phyloP scores from a whole-genome alignment of 30 jellyfish, hydroid and myxozoan genomes.

The Mastigias papua region DNA sequence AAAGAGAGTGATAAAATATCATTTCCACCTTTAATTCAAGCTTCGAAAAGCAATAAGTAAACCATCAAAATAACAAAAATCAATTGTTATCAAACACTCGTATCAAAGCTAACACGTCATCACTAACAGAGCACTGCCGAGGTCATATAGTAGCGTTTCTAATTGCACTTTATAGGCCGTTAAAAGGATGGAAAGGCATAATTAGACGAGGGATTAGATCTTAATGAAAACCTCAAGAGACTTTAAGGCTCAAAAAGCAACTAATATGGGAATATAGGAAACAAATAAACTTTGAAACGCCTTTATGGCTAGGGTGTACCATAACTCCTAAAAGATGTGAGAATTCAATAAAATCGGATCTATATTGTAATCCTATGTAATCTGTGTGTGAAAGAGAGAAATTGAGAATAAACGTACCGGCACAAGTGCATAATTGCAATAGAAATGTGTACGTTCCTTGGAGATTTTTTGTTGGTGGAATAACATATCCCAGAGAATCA shows the following conservation, averaged over 20 bases:
- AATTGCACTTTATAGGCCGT: not conserved
- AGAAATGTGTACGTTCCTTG: not conserved
- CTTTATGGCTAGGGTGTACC: not conserved
- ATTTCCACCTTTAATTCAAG: no score
- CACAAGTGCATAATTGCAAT: not conserved
- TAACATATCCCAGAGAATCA: constrained; percentile 6
- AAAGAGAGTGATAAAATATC: no score
- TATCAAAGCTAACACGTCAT: no score
- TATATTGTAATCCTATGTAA: not conserved
- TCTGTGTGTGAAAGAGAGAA: constrained; percentile 3
- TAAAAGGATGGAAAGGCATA: not conserved
- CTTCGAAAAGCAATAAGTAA: no score
- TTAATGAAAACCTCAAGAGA: not conserved
- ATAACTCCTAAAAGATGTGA: not conserved
- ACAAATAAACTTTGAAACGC: not conserved
- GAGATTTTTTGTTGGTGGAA: constrained; percentile 3
- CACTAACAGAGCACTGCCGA: no score
- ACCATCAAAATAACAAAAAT: no score
- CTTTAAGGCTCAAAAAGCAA: not conserved
- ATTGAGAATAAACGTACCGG: not conserved
- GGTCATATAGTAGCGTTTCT: not conserved
- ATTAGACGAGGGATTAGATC: not conserved
- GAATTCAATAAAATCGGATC: not conserved
- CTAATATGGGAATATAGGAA: not conserved
- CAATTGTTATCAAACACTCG: no score